Evolutionary conservation across 1,140 invertebrate genomes (phyloP), one percentile per base, ranked within the genome.

Genomic region (Aradophagus sp.): DNA sequence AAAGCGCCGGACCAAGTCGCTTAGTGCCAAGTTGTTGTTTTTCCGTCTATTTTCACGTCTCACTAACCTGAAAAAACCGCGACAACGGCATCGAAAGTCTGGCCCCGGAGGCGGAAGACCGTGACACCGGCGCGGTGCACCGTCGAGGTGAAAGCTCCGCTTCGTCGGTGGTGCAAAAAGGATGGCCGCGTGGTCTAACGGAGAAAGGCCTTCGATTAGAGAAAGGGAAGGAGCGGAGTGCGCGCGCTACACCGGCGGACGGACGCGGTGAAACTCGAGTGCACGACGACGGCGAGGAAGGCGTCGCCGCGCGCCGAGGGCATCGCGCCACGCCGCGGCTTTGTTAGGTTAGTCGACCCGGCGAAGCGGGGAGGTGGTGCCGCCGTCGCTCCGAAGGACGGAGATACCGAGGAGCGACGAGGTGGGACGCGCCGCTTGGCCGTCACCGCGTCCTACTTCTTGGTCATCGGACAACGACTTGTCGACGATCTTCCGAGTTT

Each of bases 21-120:
- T n/a, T n/a, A n/a, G n/a, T n/a, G n/a, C n/a, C n/a, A n/a, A n/a
- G n/a, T n/a, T n/a, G n/a, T n/a, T n/a, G n/a, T n/a, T n/a, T n/a
- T n/a, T n/a, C n/a, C n/a, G n/a, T n/a, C n/a, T n/a, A n/a, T 56
- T 42, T 56, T 56, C 50, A 34, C 52, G 52, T 34, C 13, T 32
- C 26, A 27, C 29, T 55, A 32, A 53, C 23, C 26, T 14, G 36
- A 32, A 32, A 31, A 31, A 35, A 16, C 42, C 15, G 15, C 10
- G 32, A 12, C 20, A n/a, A n/a, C 27, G 23, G 6, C 20, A 5
- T 38, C 15, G 47, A 38, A 50, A 55, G 38, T 55, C 15, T 13
- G 34, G 34, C 36, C 5, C 19, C 36, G 27, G 12, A 20, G 5
- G 38, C 16, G 27, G 50, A 42, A 34, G 50, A 34, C 36, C 17